Base-by-base conservation (phyloP, 2,797 vertebrate species). In the Chromobotia macracanthus region DNA sequence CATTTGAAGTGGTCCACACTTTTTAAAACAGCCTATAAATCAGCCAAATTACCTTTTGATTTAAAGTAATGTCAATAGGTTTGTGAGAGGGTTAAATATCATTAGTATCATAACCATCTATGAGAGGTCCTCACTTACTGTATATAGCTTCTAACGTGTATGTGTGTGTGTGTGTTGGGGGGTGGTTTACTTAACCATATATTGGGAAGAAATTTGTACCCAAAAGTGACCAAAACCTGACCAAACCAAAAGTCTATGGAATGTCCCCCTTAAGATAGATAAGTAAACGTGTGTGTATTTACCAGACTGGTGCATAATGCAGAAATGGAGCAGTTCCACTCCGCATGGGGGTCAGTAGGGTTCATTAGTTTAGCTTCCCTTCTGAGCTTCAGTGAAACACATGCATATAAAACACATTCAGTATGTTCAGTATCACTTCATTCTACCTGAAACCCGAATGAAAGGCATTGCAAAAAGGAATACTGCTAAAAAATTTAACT, bases 291-390 rank as follows among this genome's bases (percentile, higher is more conserved):
- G 16, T 56, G 10, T 56, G 13, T 53, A 68, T 44, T 28, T 73
- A 23, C 65, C 21, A 50, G 50, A 60, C 79, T 71, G 23, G 79
- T 84, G 71, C 75, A 78, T 84, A 64, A 84, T 58, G 64, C 21
- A 84, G 66, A 84, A 75, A 66, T 58, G 35, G 38, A 77, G 51
- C 79, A 56, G 48, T 65, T 72, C 50, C 70, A 60, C 71, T 65
- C 69, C 67, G 70, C 38, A 50, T 44, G 58, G 58, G 25, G 53
- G 58, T 69, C 55, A 58, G 21, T 72, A 25, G 58, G 75, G 56
- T 79, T 81, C 79, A 74, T 64, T 74, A 64, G 50, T 74, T 73
- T 58, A 63, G 74, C 48, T 63, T 72, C 71, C 80, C 69, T 82
- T 72, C 80, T 72, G 80, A 77, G 74, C 66, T n/a, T 61, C 69